These are phyloP conservation scores for Calidris pygmaea DNA, from an alignment of 2,113 vertebrate genomes.

Conservation along the genomic window DNA sequence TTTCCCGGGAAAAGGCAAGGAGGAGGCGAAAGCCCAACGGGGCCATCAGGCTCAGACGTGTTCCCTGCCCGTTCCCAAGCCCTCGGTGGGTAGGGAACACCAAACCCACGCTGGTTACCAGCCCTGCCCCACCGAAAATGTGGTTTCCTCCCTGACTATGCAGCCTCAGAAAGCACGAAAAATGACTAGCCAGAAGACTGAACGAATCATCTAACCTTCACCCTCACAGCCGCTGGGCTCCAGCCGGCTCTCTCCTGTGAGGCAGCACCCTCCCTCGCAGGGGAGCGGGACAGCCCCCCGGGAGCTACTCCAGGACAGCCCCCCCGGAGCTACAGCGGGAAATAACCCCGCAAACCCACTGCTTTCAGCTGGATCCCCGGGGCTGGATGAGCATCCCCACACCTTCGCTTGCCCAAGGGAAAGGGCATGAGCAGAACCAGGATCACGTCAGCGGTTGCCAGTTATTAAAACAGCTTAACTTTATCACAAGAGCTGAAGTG, in stretches of 20 bases:
- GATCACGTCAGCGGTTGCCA: not conserved
- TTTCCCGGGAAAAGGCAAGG: not conserved
- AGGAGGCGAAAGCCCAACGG: not conserved
- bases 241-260: not conserved
- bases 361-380: not conserved
- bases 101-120: not conserved
- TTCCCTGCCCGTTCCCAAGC: not conserved
- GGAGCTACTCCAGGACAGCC: too few relatives aligned
- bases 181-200: not conserved
- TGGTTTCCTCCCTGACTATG: not conserved
- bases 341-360: not conserved
- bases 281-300: too few relatives aligned
- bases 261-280: too few relatives aligned
- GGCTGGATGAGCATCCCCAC: not conserved
- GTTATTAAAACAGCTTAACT: not conserved
- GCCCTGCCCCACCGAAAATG: not conserved
- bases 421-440: not conserved
- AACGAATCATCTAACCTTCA: not conserved
- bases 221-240: not conserved
- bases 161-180: not conserved
- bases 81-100: not conserved
- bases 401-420: not conserved
- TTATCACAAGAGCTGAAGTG: not conserved
- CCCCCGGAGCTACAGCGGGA: too few relatives aligned
- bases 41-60: not conserved